Base-by-base conservation (phyloP, 2,797 vertebrate genomes). In the Distichodus sexfasciatus region DNA sequence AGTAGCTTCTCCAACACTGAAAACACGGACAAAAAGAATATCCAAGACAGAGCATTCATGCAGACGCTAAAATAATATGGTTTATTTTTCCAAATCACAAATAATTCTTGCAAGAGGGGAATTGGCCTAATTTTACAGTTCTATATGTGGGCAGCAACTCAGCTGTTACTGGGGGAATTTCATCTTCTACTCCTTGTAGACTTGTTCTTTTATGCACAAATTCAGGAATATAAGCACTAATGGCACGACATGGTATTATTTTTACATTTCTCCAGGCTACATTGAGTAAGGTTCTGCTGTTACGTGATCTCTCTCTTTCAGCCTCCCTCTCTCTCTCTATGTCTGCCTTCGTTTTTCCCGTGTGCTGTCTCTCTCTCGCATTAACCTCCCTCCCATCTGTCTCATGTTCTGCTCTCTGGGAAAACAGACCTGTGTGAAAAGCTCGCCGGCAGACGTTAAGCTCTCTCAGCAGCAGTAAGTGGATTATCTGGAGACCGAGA, bases 401-500 rank as follows among this genome's bases (percentile, higher is more conserved):
- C 66, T 74, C 58, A 28, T 50, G 48, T 21, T 64, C 24, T 47
- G 33, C 41, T 54, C 43, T 43, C 36, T 70, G 60, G 66, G 47
- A 61, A 72, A 40, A 72, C 55, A 35, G 61, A 35, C 21, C 36
- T 2, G n/a, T 66, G 51, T 28, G 40, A 71, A 55, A 68, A 71
- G 64, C 48, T 51, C 35, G 43, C 50, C 21, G 29, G 58, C 59
- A 54, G 58, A 74, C 26, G 17, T 24, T 35, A 53, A 44, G 55
- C 67, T 71, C 62, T 63, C 67, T 38, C 55, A 33, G 26, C 55
- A 68, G 66, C n/a, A 51, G 44, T 69, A 73, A 74, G 68, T 69
- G 59, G 65, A 72, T 75, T 50, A 77, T 29, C 58, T 23, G 44
- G 29, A 40, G 59, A 72, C 53, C 50, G 46, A 65, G 51, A 21